Base-by-base conservation (phyloP, 2,797 vertebrate genomes). In the Enteromius argenteus region DNA sequence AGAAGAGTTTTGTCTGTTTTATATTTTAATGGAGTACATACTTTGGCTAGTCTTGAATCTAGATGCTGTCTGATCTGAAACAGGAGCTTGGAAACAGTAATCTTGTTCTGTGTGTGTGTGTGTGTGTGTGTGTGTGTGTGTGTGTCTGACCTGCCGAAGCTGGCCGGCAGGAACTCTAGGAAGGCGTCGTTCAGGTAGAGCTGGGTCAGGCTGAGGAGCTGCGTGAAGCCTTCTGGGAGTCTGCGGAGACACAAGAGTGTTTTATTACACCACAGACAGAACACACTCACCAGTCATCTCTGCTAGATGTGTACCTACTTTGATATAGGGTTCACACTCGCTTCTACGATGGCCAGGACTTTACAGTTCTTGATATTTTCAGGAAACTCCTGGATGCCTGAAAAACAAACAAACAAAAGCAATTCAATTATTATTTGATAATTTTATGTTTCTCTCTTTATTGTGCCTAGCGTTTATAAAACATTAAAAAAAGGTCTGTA, bases 311-410 rank as follows among this genome's bases (percentile, higher is more conserved):
- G 51, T 13, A 91, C 98, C 96, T 93, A 99, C 98, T 99, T 99
- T 85, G 98, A 97, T 93, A 99, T 99, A 71, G 98, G 98, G 90
- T 99, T 99, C 90, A 99, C 98, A 30, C 98, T 99, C 89, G 98
- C 98, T 91, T 99, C 98, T 75, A 99, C 96, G 85, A 98, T 84
- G 86, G 97, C 92, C 89, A 99, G 94, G 89, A 97, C 95, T 95
- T 99, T 99, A 94, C 98, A 99, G 83, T 99, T 99, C 92, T 99
- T 99, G 86, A 99, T 99, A 89, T 99, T 99, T 94, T 99, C 98
- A 91, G 98, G 98, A 95, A 99, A 99, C 93, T 99, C 98, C 91
- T 99, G 98, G 94, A 99, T 99, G 93, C 97, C 98, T 99, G 88
- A 7, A 90, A 68, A 66, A 66, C 27, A 68, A 37, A 58, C 56